Evolutionary conservation across 2,888 invertebrate genomes (phyloP).

Genomic region (Noctua pronuba): DNA sequence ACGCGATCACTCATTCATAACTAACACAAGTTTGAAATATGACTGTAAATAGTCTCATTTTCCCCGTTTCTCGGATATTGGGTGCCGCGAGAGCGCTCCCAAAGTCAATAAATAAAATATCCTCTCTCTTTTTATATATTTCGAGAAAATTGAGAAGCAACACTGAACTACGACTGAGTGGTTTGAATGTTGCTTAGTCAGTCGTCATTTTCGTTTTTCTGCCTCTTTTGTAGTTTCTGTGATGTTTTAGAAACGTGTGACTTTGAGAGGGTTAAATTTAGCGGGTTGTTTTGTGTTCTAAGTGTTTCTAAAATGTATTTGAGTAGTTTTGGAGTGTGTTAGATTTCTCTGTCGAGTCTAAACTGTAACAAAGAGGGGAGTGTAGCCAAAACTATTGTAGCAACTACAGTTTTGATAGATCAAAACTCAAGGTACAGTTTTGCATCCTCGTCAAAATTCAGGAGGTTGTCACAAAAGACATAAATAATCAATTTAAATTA

Average conservation of each 20-base stretch:
- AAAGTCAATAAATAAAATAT: constrained; percentile 65
- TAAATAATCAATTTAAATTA: no score
- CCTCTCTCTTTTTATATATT: constrained; percentile 53
- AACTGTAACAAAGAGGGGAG: not conserved
- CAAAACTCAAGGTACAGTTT: no score
- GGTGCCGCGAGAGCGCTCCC: constrained; percentile 46
- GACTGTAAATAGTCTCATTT: constrained; percentile 55
- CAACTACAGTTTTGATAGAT: not conserved
- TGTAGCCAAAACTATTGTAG: not conserved
- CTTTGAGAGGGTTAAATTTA: constrained; percentile 24
- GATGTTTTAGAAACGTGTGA: constrained; percentile 22
- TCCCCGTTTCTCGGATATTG: constrained; percentile 59
- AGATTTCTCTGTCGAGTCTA: constrained; percentile 3
- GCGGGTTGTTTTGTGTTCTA: constrained; percentile 20
- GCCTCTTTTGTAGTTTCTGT: constrained; percentile 29
- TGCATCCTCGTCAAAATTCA: no score
- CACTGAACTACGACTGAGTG: constrained; percentile 28
- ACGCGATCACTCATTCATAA: constrained; percentile 52
- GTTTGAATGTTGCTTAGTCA: constrained; percentile 36
- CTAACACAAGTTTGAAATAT: constrained; percentile 54
- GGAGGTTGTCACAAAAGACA: no score
- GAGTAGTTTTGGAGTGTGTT: constrained; percentile 6
- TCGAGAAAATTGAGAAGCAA: constrained; percentile 54
- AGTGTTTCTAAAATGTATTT: constrained; percentile 23
- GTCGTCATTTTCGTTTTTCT: constrained; percentile 36